Conservation (phyloP, 2,797 vertebrate species). For the Pantherophis alleghaniensis region DNA sequence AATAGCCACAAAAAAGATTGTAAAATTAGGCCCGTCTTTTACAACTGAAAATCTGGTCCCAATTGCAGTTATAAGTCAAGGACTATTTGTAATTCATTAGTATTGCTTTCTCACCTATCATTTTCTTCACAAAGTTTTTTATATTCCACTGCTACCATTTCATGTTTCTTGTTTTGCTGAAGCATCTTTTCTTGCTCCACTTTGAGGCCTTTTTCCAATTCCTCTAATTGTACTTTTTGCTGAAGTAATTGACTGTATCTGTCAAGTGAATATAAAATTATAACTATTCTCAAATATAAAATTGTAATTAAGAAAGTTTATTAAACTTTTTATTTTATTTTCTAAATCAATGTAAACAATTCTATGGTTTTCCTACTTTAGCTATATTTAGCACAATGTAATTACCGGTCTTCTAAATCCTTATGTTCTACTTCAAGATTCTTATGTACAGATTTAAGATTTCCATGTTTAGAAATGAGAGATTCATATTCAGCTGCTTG, state of each 20-base stretch:
- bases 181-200: constrained; percentile 91
- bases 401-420: constrained; percentile 92
- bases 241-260: constrained; percentile 94
- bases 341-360: not conserved
- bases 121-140: constrained; percentile 87
- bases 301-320: not conserved
- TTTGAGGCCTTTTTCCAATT: constrained; percentile 90
- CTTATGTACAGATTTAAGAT: constrained; percentile 89
- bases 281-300: not conserved
- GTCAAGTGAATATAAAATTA: constrained; percentile 31
- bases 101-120: constrained; percentile 77
- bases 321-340: not conserved
- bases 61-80: not conserved
- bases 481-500: constrained; percentile 91
- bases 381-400: constrained; percentile 9
- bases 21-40: no score
- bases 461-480: constrained; percentile 93
- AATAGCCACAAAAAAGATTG: not conserved
- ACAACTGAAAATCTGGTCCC: not conserved
- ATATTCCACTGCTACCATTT: constrained; percentile 83
- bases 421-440: constrained; percentile 92
- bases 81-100: not conserved
- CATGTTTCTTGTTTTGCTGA: constrained; percentile 85
- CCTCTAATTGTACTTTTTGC: constrained; percentile 91
- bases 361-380: constrained; percentile 27